Conservation (phyloP, 1,140 invertebrate genomes). For the Rhagoletis zephyria region DNA sequence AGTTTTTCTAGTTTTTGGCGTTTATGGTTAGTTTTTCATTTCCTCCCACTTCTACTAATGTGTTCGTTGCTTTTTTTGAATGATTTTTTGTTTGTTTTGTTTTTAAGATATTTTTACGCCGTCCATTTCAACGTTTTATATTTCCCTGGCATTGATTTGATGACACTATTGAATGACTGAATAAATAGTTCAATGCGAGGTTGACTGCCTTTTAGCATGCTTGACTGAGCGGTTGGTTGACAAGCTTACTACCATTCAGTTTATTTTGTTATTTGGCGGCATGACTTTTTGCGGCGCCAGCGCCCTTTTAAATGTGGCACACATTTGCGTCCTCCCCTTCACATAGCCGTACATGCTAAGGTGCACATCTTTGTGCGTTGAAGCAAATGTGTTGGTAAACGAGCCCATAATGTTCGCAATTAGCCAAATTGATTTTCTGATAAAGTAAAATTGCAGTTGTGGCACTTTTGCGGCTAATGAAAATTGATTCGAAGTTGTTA, state of each 20-base stretch:
- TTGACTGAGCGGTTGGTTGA: neutral
- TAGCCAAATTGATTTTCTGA: slow-evolving; percentile 72
- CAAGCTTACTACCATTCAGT: neutral
- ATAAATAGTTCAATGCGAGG: slow-evolving; percentile 25
- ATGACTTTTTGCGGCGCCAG: neutral
- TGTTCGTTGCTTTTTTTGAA: neutral
- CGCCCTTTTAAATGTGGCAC: slow-evolving; percentile 19
- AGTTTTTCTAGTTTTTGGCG: neutral
- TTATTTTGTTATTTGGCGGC: neutral
- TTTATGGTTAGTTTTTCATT: neutral
- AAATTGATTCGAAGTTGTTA: slow-evolving; percentile 41
- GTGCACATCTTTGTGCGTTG: slow-evolving; percentile 13
- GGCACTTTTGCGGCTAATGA: slow-evolving; percentile 47
- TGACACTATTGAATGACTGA: slow-evolving; percentile 63
- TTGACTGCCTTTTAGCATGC: slow-evolving; percentile 21
- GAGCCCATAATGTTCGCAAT: slow-evolving; percentile 71
- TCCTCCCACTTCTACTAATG: too few relatives aligned
- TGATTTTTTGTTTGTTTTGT: neutral
- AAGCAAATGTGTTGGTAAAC: slow-evolving; percentile 63
- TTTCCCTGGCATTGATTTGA: slow-evolving; percentile 72
- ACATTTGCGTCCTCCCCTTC: neutral
- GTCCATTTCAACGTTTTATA: slow-evolving; percentile 62
- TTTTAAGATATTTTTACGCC: slow-evolving; percentile 50
- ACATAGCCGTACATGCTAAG: neutral
- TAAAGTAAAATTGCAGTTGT: slow-evolving; percentile 57